Base-by-base conservation (phyloP, 2,888 invertebrate genomes). In the Cistogaster globosa region DNA sequence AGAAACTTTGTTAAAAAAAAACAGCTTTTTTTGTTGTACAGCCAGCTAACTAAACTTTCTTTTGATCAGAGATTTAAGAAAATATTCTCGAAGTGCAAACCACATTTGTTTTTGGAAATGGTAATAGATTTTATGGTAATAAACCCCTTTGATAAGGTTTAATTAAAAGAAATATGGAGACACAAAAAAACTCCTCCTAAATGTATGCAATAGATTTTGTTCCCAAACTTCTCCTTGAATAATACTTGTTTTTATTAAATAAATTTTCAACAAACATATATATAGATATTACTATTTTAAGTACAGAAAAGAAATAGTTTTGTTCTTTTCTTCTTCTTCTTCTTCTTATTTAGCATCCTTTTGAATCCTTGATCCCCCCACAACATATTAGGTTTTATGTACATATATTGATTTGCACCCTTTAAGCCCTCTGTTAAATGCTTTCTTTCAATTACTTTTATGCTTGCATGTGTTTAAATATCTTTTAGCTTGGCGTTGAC, bases 91-190 rank as follows among this genome's bases (percentile, higher is more conserved):
- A 26, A 57, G 18, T 14, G 8, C 20, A 18, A 2, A 9, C 9
- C 9, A 18, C 7, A 7, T 18, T 53, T 53, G 1, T 53, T 18
- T 48, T 7, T 32, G 57, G 45, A 26, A 38, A 57, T 75, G 48
- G 82, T 82, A 76, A 82, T 76, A 69, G 82, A 76, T 76, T 82
- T 76, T 82, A 76, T 76, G 82, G 57, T 76, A 76, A 82, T 76
- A 69, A 82, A 65, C 48, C 63, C 57, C 51, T 58, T 76, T 69
- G 32, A 16, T 63, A 57, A 48, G 53, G 68, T 68, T 67, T 20
- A 5, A 6, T 55, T 18, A 18, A 1, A 18, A 63, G 16, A 18
- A 2, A 42, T 11, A 42, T 11, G 12, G 42, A n/a, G 6, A 6
- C 5, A 63, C 4, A 32, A 9, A 48, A 69, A 42, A 77, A 68